Evolutionary conservation across 2,113 vertebrate genomes (phyloP), one percentile per base, ranked within the genome.

Genomic region (Gobius niger): DNA sequence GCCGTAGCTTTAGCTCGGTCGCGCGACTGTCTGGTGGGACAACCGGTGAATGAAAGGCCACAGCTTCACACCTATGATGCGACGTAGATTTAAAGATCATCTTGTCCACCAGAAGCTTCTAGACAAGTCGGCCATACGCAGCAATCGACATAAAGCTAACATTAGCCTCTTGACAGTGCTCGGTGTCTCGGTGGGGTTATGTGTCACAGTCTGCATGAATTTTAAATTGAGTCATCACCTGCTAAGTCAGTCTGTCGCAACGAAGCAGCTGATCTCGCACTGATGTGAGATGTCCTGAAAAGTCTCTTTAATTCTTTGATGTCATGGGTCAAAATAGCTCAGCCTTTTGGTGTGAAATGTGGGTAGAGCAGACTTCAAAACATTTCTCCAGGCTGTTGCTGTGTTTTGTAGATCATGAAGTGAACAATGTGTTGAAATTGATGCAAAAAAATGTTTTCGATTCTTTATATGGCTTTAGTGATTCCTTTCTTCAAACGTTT

Each of bases 101-200:
- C 61, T 50, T 54, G 40, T 40, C 65, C 19, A 4, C 1, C 0
- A 7, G 73, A 84, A 83, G 83, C 68, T 85, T 79, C 64, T 19
- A 76, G 80, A 70, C 19, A 53, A 49, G 24, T 42, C 69, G 7
- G 63, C 63, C 73, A 41, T 52, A 68, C 65, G 50, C 15, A 63
- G 61, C 57, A 14, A 1, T 15, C 41, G 70, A 18, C 44, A 49
- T 41, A 40, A 10, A 41, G 79, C 81, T 82, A 88, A 76, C 86
- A 50, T 50, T 82, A 73, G 83, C 79, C 50, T 56, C 71, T 73
- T 47, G 14, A 8, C 16, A 34, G 51, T 46, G 1, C 19, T 18
- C 16, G 61, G 41, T 56, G 80, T 44, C 49, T 51, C 11, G 59
- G 24, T 56, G 65, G 8, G 41, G 12, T 68, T 24, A 19, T 56